Percentiles rank a stretch among this genome's conserved stretches.
phyloP scores from a whole-genome alignment of 2,797 vertebrate genomes.

The Tapera naevia region DNA sequence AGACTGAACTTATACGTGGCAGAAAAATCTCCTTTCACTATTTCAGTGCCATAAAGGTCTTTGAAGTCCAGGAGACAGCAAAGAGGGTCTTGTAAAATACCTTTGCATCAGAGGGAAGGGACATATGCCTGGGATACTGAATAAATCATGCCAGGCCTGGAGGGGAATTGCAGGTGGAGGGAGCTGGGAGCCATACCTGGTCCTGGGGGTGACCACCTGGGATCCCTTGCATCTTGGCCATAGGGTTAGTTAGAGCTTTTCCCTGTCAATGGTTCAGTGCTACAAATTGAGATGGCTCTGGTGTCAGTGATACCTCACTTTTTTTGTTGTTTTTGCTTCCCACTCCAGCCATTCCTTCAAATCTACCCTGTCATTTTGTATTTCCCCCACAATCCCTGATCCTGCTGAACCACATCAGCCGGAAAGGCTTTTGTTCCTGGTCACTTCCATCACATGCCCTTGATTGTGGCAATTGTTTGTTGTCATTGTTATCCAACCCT shows the following conservation, averaged over 20 bases:
- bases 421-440: background rate
- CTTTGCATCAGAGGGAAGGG: background rate
- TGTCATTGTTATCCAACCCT: conserved; percentile 32
- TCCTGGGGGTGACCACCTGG: background rate
- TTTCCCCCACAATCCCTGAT: background rate
- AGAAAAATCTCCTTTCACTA: background rate
- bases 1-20: background rate
- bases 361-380: background rate
- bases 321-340: background rate
- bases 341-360: background rate
- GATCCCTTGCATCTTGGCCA: background rate
- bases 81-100: background rate
- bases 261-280: too few relatives aligned
- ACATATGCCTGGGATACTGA: background rate
- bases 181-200: background rate
- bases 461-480: background rate
- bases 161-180: background rate
- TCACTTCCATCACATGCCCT: background rate
- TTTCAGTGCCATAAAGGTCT: background rate
- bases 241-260: background rate
- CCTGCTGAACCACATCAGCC: background rate
- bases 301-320: background rate
- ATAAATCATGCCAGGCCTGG: background rate
- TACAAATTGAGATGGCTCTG: background rate
- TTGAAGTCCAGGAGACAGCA: background rate